These are phyloP conservation scores for Lithobates sylvaticus DNA, from an alignment of 2,797 vertebrate species.

Conservation along the genomic window DNA sequence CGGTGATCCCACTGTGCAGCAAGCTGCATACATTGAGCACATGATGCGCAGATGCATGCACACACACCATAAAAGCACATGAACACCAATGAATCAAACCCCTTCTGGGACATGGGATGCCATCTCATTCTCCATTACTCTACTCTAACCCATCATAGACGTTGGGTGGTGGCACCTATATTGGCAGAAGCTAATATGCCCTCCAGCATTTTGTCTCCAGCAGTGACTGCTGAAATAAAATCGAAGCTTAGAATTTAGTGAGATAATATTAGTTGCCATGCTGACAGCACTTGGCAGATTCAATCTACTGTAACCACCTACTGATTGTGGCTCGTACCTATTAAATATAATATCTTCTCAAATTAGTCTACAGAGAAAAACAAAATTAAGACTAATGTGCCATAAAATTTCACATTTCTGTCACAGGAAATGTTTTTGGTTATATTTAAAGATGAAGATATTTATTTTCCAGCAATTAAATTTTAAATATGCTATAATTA, in stretches of 20 bases:
- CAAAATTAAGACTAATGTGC: conserved; percentile 53
- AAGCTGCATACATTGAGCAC: conserved; percentile 60
- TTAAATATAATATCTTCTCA: conserved; percentile 61
- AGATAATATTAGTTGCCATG: conserved; percentile 46
- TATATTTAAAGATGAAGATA: neutral
- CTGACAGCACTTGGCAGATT: conserved; percentile 61
- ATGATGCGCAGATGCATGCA: conserved; percentile 51
- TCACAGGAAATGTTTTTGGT: conserved; percentile 42
- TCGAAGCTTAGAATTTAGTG: conserved; percentile 23
- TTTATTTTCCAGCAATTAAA: conserved; percentile 43
- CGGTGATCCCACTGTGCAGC: conserved; percentile 65
- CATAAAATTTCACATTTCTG: conserved; percentile 41
- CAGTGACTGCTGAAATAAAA: conserved; percentile 60
- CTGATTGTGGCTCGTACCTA: conserved; percentile 52
- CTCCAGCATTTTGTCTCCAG: conserved; percentile 43
- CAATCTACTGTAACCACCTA: conserved; percentile 57
- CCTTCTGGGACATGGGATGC: conserved; percentile 48
- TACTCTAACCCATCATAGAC: conserved; percentile 31
- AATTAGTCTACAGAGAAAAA: conserved; percentile 58
- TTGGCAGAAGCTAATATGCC: conserved; percentile 34
- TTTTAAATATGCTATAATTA: conserved; percentile 46
- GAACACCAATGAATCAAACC: conserved; percentile 59
- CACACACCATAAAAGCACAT: conserved; percentile 53
- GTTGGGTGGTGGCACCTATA: conserved; percentile 49
- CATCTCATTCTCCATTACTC: neutral